phyloP scores from a whole-genome alignment of 2,888 invertebrate species.

The Eupithecia tripunctaria region DNA sequence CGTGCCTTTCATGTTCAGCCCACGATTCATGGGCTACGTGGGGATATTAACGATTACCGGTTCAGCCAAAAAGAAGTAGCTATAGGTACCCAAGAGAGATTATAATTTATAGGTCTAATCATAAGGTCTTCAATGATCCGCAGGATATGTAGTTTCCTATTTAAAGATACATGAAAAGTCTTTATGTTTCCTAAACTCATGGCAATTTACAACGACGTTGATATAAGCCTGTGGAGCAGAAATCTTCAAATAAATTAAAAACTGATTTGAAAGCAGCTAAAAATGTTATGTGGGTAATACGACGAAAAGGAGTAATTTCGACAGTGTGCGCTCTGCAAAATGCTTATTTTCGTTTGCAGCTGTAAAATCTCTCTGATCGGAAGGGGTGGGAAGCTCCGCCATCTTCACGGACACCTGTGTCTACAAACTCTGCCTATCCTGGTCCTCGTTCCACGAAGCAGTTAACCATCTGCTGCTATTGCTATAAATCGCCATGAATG shows the following conservation, averaged over 20 bases:
- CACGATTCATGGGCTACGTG: constrained; percentile 15
- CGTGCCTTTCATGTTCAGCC: constrained; percentile 26
- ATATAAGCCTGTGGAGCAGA: neutral
- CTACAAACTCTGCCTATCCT: constrained; percentile 17
- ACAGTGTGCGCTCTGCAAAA: neutral
- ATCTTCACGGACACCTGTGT: neutral
- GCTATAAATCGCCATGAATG: constrained; percentile 76
- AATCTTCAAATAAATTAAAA: neutral
- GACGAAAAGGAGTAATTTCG: neutral
- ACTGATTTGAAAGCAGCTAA: neutral
- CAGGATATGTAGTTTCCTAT: neutral
- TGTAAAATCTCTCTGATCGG: neutral
- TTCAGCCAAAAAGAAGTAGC: neutral
- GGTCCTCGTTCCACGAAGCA: constrained; percentile 56
- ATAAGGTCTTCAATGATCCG: neutral
- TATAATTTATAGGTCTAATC: neutral
- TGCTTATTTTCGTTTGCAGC: neutral
- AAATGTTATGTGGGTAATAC: neutral
- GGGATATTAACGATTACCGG: constrained; percentile 17
- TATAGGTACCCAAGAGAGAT: neutral
- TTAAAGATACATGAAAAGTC: too few species aligned
- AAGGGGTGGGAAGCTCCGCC: neutral
- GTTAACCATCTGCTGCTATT: constrained; percentile 55
- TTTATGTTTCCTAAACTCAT: too few species aligned
- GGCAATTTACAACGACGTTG: neutral